Evolutionary conservation across 2,888 invertebrate species (phyloP).

Genomic region (Unio pictorum): DNA sequence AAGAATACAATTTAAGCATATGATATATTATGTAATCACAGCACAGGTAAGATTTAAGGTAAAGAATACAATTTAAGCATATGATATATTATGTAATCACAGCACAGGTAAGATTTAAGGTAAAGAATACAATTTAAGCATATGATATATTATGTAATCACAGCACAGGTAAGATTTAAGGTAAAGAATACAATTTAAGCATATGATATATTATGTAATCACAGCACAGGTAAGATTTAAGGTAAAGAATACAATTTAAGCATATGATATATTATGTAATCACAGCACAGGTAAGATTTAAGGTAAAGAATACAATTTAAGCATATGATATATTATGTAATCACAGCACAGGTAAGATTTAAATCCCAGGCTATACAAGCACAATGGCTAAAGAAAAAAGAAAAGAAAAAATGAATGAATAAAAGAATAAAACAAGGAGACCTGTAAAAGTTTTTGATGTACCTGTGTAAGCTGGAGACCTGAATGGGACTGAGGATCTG

Average conservation of each 20-base stretch:
- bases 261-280: not conserved
- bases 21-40: not conserved
- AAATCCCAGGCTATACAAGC: too few relatives aligned
- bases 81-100: not conserved
- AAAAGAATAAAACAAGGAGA: too few relatives aligned
- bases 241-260: not conserved
- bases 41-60: not conserved
- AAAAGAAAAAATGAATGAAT: too few relatives aligned
- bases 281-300: too few relatives aligned
- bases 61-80: not conserved
- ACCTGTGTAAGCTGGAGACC: slow-evolving; percentile 55
- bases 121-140: not conserved
- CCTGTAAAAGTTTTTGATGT: not conserved
- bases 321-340: not conserved
- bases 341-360: too few relatives aligned
- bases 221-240: too few relatives aligned
- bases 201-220: not conserved
- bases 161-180: too few relatives aligned
- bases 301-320: not conserved
- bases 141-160: not conserved
- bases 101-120: too few relatives aligned
- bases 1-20: not conserved
- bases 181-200: not conserved
- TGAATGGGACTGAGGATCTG: slow-evolving; percentile 39
- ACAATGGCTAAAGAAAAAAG: too few relatives aligned